Base-by-base conservation (phyloP, 1,140 invertebrate genomes). In the Schlechtendalia chinensis region DNA sequence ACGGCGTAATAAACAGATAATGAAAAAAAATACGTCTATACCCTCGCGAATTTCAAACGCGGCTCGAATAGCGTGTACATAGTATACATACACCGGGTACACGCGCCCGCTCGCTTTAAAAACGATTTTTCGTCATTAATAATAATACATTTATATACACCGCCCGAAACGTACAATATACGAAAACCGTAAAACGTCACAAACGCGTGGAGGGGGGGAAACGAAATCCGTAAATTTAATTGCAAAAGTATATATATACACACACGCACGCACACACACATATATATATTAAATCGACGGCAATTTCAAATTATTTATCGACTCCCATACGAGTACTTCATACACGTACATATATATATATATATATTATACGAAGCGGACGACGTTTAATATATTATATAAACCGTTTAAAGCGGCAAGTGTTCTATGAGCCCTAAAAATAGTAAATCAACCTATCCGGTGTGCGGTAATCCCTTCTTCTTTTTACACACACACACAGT, bases 391-490 rank as follows among this genome's bases (percentile, higher is more conserved):
- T 77, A 77, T 72, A 72, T 59, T 11, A 72, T 72, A 72, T 54
- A 72, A 72, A 72, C 50, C 22, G 50, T 69, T 69, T 47, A 47
- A 39, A 47, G 65, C 17, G 39, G 53, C 53, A 54, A n/a, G 53
- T 17, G 53, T 16, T 54, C 12, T 5, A 8, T 8, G 65, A 11
- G 45, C 22, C 22, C 39, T 10, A 69, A 69, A 69, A 17, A 69
- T 69, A 79, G 56, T 79, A 79, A 79, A 79, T 63, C 75, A 63
- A 63, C 75, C 32, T 77, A 39, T 59, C 59, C n/a, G 47, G 50
- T 56, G 11, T 8, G 8, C 56, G 22, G 72, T 59, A 77, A 77
- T 77, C 71, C 22, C 71, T 54, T 74, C 56, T 77, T 59, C 29
- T 47, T 59, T 77, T 77, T 54, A 59, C 54, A 45, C 72, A 22